Evolutionary conservation across 2,797 vertebrate species (phyloP), one percentile per base, ranked within the genome.

Genomic region (Moxostoma hubbsi): DNA sequence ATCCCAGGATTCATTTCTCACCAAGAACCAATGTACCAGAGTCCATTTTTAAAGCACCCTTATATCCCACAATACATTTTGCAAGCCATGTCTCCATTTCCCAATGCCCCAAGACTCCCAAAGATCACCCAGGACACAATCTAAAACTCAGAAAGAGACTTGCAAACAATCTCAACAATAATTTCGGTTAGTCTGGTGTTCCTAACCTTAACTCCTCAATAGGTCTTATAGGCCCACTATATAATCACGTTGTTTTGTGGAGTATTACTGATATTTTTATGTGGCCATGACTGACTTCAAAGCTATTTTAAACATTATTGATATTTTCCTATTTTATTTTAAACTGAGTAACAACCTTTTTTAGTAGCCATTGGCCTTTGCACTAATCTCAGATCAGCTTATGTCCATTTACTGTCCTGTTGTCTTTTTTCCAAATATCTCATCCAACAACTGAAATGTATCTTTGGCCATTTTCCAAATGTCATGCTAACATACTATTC

Each of bases 21-120:
- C 57, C 79, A 59, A 63, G 71, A 73, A 71, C 64, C 47, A 68
- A 81, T 55, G 64, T 71, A 79, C 72, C 66, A 82, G 24, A 76
- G 67, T 67, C 78, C 45, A 62, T 13, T 46, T 63, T 45, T 6
- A 13, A 63, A 54, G 24, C 53, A 74, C 59, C 1, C 68, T 47
- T 58, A 58, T 47, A 15, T 16, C n/a, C 36, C 36, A 36, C 36
- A 36, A 36, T 36, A 43, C 11, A 36, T 9, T 6, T 4, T n/a
- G 18, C 45, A 58, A 16, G 58, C 58, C 13, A 36, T 24, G 16
- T 36, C 9, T 61, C 11, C 12, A 13, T 54, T 54, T 54, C 11
- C 51, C 1, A 36, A 13, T 46, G 12, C 18, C n/a, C 53, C 51
- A 10, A 57, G 57, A 4, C 11, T 53, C n/a, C 46, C 9, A 47